These are phyloP conservation scores for Chrysopa pallens DNA, from an alignment of 1,140 invertebrate species.

Conservation along the genomic window DNA sequence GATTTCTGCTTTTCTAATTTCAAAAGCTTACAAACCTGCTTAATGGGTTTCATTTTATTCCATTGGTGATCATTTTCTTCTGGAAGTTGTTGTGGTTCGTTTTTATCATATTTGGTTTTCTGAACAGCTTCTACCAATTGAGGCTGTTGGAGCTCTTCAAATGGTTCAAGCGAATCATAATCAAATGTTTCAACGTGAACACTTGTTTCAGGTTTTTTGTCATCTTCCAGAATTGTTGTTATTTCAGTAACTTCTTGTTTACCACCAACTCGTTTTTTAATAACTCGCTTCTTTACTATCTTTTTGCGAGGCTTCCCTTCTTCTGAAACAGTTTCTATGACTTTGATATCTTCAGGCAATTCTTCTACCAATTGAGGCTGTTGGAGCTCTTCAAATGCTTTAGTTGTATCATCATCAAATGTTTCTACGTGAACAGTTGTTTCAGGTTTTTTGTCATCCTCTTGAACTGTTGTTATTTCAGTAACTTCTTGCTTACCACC, in stretches of 20 bases:
- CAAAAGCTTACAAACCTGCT: conserved; percentile 18
- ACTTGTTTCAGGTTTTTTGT: conserved; percentile 8
- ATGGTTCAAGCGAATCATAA: conserved; percentile 8
- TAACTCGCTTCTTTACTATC: conserved; percentile 12
- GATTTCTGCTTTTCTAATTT: conserved; percentile 14
- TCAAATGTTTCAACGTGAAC: conserved; percentile 13
- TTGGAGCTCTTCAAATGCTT: conserved; percentile 1
- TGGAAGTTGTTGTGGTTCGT: conserved; percentile 17
- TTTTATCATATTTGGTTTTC: conserved; percentile 7
- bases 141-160: conserved; percentile 9
- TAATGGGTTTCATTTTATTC: conserved; percentile 10
- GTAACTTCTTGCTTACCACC: conserved; percentile 19
- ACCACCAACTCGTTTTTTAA: conserved; percentile 12
- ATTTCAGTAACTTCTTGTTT: conserved; percentile 15
- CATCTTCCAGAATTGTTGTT: conserved; percentile 11
- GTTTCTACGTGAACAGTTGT: conserved; percentile 8
- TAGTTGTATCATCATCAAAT: not conserved
- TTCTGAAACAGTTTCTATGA: conserved; percentile 10
- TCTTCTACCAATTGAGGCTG: conserved; percentile 8
- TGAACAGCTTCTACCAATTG: conserved; percentile 7
- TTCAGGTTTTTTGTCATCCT: conserved; percentile 17
- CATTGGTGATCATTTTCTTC: conserved; percentile 21
- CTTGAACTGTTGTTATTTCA: conserved; percentile 18
- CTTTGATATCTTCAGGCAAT: conserved; percentile 8
- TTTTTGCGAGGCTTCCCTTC: conserved; percentile 17